phyloP scores from a whole-genome alignment of 2,888 invertebrate species.

The Erebia palarica region DNA sequence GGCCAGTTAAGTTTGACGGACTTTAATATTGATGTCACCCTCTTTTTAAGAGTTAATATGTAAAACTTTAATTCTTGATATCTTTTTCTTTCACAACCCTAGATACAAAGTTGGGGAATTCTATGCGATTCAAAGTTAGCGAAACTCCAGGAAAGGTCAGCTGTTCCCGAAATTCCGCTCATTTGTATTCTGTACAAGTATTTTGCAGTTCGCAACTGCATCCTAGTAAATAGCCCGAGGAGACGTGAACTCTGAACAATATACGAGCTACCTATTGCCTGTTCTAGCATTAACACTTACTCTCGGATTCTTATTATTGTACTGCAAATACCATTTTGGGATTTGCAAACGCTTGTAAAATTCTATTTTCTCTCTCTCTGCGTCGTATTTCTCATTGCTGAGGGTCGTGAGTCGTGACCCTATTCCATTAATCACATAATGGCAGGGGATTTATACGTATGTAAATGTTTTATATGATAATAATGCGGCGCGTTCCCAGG shows the following conservation, averaged over 20 bases:
- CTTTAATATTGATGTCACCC: too few species aligned
- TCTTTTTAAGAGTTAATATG: neutral
- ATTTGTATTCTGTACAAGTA: slow-evolving; percentile 24
- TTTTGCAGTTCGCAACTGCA: slow-evolving; percentile 24
- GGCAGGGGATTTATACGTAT: too few species aligned
- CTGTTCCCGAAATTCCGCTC: slow-evolving; percentile 14
- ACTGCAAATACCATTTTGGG: neutral
- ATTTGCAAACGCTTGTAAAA: neutral
- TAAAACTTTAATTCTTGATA: neutral
- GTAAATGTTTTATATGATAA: too few species aligned
- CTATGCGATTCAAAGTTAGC: slow-evolving; percentile 14
- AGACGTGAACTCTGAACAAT: slow-evolving; percentile 14
- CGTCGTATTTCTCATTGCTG: too few species aligned
- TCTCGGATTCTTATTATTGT: slow-evolving; percentile 6
- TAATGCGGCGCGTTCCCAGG: too few species aligned
- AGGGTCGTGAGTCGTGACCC: too few species aligned
- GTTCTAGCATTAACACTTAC: neutral
- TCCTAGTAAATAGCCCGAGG: slow-evolving; percentile 20
- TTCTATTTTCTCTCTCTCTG: too few species aligned
- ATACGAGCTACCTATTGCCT: neutral
- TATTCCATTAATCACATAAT: too few species aligned
- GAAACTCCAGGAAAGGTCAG: slow-evolving; percentile 20
- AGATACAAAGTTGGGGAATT: slow-evolving; percentile 1
- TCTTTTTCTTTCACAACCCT: neutral
- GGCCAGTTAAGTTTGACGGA: too few species aligned